Percentiles rank a stretch among this genome's conserved stretches.
Conservation (phyloP, 1,140 invertebrate species). For the Pachyrhynchus sulphureomaculatus region DNA sequence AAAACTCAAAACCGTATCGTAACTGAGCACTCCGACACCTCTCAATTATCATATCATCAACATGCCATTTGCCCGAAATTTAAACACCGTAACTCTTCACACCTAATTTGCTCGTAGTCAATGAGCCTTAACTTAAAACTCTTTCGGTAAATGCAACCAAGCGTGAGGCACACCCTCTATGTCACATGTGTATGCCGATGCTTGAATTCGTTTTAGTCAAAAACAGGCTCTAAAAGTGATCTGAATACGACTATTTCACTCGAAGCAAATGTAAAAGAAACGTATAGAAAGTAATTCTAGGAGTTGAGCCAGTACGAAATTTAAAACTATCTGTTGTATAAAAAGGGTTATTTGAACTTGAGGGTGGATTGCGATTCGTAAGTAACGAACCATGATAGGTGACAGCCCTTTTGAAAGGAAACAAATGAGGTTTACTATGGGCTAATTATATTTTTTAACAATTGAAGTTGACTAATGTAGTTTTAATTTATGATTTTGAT, state of each 20-base stretch:
- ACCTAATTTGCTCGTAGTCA: conserved; percentile 11
- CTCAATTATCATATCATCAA: conserved; percentile 16
- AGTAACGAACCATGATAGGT: not conserved
- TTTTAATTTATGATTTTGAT: too few relatives aligned
- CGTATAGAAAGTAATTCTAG: not conserved
- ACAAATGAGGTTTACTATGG: not conserved
- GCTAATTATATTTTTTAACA: too few relatives aligned
- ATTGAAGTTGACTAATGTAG: too few relatives aligned
- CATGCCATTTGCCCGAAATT: conserved; percentile 4
- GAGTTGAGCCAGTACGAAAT: not conserved
- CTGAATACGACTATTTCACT: not conserved
- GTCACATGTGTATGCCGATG: not conserved
- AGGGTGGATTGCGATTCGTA: not conserved
- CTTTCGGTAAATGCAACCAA: not conserved
- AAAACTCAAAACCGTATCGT: not conserved
- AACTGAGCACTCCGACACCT: not conserved
- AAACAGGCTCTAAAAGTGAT: not conserved
- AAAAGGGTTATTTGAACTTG: conserved; percentile 1
- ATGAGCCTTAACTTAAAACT: conserved; percentile 10
- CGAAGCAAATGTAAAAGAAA: not conserved
- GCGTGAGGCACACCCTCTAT: conserved; percentile 8
- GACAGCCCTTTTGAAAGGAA: not conserved
- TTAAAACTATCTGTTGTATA: not conserved
- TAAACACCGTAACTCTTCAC: conserved; percentile 4
- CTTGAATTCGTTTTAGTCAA: too few relatives aligned